Evolutionary conservation across 2,113 vertebrate species (phyloP), one percentile per base, ranked within the genome.

Genomic region (Hydrolagus affinis): DNA sequence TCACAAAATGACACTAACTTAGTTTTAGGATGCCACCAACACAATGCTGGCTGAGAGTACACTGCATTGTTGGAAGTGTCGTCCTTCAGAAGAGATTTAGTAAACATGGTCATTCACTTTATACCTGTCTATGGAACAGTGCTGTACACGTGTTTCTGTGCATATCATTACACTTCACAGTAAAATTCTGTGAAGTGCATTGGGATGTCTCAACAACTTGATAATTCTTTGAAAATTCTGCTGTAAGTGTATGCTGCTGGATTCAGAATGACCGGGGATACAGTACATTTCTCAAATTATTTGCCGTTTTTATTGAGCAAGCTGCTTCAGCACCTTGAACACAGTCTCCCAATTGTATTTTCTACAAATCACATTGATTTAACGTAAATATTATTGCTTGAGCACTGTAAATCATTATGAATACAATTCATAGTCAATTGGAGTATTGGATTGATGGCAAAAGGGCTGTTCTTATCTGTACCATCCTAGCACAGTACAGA

Each of bases 361-460:
- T 71, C 70, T 25, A 71, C 25, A 28, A 71, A 71, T 71, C 70
- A 44, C 44, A 11, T 71, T 71, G 70, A 71, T 71, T 71, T 71
- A 71, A 25, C 23, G 25, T 71, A 71, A 71, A 71, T 28, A 25
- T 69, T 9, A 19, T 10, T 71, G 70, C 23, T 71, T 23, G 10
- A 71, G 70, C 12, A 71, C 10, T 71, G 12, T 71, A 71, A 71
- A 71, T 71, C 70, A 71, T 71, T 71, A 71, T 25, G 23, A 71
- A 17, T 71, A 25, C 28, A n/a, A 71, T 10, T 11, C 12, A n/a
- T n/a, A 14, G 23, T 23, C 25, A 71, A 23, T 71, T 71, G 70
- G 70, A 71, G 23, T 71, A 12, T 12, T 28, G 14, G 23, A 12
- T 25, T 71, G 25, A 71, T 71, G 23, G 8, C 70, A 28, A 12